Evolutionary conservation across 2,113 vertebrate genomes (phyloP), one percentile per base, ranked within the genome.

Genomic region (Oryzias woworae): DNA sequence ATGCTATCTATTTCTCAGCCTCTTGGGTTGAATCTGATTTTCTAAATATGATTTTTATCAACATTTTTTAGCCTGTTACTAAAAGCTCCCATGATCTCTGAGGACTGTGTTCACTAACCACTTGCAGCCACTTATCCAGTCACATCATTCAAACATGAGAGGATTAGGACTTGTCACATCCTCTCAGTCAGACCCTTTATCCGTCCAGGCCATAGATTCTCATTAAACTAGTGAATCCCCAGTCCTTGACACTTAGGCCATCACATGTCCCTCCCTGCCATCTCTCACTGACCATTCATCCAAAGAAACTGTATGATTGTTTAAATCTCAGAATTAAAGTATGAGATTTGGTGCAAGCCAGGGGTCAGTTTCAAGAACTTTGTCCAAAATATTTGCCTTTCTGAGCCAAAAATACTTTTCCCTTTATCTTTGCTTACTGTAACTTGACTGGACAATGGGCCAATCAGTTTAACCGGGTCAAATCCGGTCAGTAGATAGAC

Each of bases 61-160:
- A 81, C 41, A 47, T 42, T 57, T 22, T 68, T 59, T 43, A 55
- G 66, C 70, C 68, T 47, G 55, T 53, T 75, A 26, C 51, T 23
- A 18, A 71, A 67, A 17, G 5, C 18, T 36, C 66, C 74, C 69
- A 58, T 43, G 26, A 62, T 78, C 78, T 75, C 64, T 0, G 58
- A 73, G 74, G 77, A 78, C 65, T 59, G 69, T 82, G 69, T 86
- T 69, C 69, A 67, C 62, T 31, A 23, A 42, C 53, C 76, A 60
- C 66, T 77, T 22, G 55, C 62, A 48, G 50, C 60, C 54, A 52
- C 75, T 74, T 85, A 81, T 80, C 53, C 51, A 55, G 58, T 74
- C 87, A 81, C 82, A 86, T 86, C 85, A 85, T 87, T 88, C 84
- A 88, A 87, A 89, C 83, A 83, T 85, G 86, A 84, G 88, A 83